Conservation (phyloP, 2,113 vertebrate genomes). For the Calyptomena viridis region DNA sequence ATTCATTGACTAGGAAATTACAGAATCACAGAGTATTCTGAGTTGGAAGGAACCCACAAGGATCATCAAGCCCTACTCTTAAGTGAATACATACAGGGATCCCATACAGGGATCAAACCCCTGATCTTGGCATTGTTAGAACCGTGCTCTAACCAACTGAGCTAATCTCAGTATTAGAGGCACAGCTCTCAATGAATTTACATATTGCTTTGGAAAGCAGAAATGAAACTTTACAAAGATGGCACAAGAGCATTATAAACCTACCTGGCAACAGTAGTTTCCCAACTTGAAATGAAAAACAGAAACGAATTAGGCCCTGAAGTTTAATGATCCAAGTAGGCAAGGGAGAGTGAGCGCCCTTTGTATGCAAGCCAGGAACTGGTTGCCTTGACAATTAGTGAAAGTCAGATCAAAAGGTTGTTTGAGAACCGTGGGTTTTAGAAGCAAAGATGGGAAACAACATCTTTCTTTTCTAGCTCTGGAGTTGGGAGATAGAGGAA, state of each 20-base stretch:
- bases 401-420: slow-evolving; percentile 38
- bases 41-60: not conserved
- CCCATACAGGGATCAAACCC: not conserved
- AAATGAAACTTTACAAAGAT: not conserved
- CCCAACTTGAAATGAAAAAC: not conserved
- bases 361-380: not conserved
- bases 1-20: not conserved
- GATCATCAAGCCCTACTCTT: not conserved
- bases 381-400: not conserved
- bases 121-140: not conserved
- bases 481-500: slow-evolving; percentile 6
- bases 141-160: not conserved
- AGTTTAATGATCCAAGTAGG: not conserved
- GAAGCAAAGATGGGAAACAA: slow-evolving; percentile 31
- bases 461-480: slow-evolving; percentile 7
- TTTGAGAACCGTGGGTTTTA: slow-evolving; percentile 20
- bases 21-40: not conserved
- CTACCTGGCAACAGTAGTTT: not conserved
- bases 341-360: not conserved
- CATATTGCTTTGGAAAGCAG: not conserved
- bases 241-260: not conserved
- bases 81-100: not conserved
- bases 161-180: not conserved
- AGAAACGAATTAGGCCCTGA: not conserved
- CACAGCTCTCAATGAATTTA: not conserved